Conservation (phyloP, 37 sponge, comb jelly and placozoan genomes). For the Tethya wilhelma region DNA sequence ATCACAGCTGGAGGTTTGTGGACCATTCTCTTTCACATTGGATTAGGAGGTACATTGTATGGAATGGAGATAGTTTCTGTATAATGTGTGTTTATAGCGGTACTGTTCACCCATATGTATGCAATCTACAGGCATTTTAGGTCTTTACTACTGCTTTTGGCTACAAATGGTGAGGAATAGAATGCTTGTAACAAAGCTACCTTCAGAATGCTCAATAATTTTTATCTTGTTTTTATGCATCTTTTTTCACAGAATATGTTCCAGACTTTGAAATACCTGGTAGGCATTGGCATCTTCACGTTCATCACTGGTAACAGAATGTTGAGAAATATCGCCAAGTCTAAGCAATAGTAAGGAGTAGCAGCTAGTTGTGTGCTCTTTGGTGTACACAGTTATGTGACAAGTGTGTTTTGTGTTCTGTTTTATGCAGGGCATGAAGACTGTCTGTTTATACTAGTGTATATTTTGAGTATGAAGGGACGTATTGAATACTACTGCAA, state of each 20-base stretch:
- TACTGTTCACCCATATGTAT: background rate
- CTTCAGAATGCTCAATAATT: background rate
- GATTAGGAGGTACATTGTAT: slow-evolving; percentile 58
- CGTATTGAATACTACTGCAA: too few relatives aligned
- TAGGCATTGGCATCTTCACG: slow-evolving; percentile 68
- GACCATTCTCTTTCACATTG: slow-evolving; percentile 74
- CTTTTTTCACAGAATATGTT: slow-evolving; percentile 85
- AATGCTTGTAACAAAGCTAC: background rate
- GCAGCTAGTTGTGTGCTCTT: too few relatives aligned
- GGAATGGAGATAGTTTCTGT: background rate
- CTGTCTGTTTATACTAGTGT: too few relatives aligned
- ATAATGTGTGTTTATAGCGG: background rate
- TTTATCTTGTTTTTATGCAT: background rate
- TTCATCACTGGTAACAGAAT: slow-evolving; percentile 82
- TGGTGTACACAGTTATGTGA: too few relatives aligned
- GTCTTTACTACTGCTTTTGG: slow-evolving; percentile 76
- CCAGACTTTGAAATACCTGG: slow-evolving; percentile 81
- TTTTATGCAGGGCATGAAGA: too few relatives aligned
- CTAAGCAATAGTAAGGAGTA: slow-evolving; percentile 74
- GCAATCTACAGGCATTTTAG: slow-evolving; percentile 54
- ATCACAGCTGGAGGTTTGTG: slow-evolving; percentile 58
- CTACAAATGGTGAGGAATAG: slow-evolving; percentile 53
- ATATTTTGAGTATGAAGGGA: too few relatives aligned
- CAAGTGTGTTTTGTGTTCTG: too few relatives aligned
- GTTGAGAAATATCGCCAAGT: slow-evolving; percentile 77